phyloP scores from a whole-genome alignment of 1,140 invertebrate genomes.

The Ips nitidus region DNA sequence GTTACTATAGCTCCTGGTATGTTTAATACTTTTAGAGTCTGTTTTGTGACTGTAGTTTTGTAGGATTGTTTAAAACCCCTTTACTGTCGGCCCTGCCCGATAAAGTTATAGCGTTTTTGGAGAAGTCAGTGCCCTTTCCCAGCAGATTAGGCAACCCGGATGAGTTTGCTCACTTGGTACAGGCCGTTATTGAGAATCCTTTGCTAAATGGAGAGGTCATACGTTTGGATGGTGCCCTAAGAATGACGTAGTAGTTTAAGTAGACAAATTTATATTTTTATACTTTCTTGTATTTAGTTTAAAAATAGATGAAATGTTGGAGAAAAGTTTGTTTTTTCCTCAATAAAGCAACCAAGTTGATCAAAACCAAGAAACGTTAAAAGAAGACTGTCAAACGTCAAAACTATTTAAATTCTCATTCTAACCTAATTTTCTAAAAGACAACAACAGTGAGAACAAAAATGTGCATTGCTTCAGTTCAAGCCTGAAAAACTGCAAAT shows the following conservation, averaged over 20 bases:
- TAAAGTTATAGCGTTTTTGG: constrained; percentile 76
- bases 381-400: too few relatives aligned
- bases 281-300: too few relatives aligned
- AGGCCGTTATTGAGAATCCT: constrained; percentile 87
- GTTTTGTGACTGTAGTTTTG: constrained; percentile 3
- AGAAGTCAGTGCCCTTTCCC: constrained; percentile 84
- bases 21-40: neutral
- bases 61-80: constrained; percentile 92
- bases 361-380: too few relatives aligned
- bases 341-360: too few relatives aligned
- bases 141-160: constrained; percentile 81
- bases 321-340: too few relatives aligned
- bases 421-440: too few relatives aligned
- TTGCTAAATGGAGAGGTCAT: constrained; percentile 94
- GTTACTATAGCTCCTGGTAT: constrained; percentile 86
- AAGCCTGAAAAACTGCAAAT: too few relatives aligned
- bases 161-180: constrained; percentile 87
- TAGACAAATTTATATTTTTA: neutral
- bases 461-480: too few relatives aligned
- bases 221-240: constrained; percentile 86
- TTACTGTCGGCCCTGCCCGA: constrained; percentile 78
- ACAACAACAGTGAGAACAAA: too few relatives aligned
- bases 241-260: constrained; percentile 59
- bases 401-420: too few relatives aligned
- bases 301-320: too few relatives aligned